Conservation (phyloP, 1,140 invertebrate species). For the Babylonia areolata region DNA sequence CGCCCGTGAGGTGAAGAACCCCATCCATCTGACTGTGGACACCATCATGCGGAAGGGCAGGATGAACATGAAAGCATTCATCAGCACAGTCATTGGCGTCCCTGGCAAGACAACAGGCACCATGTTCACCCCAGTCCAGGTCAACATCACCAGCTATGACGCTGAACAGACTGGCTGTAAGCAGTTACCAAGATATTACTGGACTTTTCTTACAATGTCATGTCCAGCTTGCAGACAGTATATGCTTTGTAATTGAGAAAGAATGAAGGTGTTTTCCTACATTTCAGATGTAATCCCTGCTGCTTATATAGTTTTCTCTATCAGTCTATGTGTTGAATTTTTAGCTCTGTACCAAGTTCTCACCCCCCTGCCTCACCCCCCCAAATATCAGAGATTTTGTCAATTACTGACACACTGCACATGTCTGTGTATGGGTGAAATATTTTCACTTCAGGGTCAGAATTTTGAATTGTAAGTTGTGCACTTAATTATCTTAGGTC, state of each 20-base stretch:
- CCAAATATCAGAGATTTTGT: too few relatives aligned
- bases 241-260: neutral
- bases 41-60: constrained; percentile 87
- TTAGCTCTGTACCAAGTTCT: too few relatives aligned
- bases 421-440: too few relatives aligned
- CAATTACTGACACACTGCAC: too few relatives aligned
- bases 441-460: too few relatives aligned
- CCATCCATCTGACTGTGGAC: constrained; percentile 95
- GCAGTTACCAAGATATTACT: constrained; percentile 17
- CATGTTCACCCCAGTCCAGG: constrained; percentile 93
- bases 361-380: too few relatives aligned
- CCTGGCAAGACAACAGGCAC: constrained; percentile 93
- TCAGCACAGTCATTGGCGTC: constrained; percentile 85
- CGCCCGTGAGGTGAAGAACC: constrained; percentile 92
- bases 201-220: too few relatives aligned
- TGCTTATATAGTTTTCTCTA: too few relatives aligned
- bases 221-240: neutral
- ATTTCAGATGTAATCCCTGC: neutral
- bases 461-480: too few relatives aligned
- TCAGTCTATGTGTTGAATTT: too few relatives aligned
- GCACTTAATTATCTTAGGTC: too few relatives aligned
- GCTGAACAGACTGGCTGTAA: constrained; percentile 86
- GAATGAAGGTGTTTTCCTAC: too few relatives aligned
- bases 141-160: constrained; percentile 83
- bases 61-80: constrained; percentile 93